phyloP scores from a whole-genome alignment of 53 echinoderm and acorn worm genomes.

The Astropecten irregularis region DNA sequence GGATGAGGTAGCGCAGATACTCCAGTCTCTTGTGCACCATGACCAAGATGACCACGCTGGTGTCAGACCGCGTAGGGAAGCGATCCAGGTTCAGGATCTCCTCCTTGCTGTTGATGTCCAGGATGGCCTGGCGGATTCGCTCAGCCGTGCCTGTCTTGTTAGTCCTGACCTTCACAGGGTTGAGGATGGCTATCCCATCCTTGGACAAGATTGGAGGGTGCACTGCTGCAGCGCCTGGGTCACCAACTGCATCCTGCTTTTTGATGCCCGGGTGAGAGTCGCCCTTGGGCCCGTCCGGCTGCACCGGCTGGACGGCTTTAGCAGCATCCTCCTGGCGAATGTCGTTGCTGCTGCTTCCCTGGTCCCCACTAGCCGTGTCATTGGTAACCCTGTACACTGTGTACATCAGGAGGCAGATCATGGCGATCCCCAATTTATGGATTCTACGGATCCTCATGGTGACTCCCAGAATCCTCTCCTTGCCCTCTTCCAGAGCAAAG shows the following conservation, averaged over 20 bases:
- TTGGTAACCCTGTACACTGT: slow-evolving; percentile 35
- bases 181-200: no score
- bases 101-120: slow-evolving; percentile 84
- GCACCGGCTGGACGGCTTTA: neutral
- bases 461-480: neutral
- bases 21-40: slow-evolving; percentile 96
- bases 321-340: neutral
- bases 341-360: neutral
- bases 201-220: no score
- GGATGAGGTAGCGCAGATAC: slow-evolving; percentile 90
- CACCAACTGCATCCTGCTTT: no score
- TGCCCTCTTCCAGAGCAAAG: neutral
- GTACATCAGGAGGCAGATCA: slow-evolving; percentile 34
- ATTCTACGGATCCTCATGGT: slow-evolving; percentile 21
- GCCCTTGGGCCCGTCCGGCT: no score
- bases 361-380: neutral
- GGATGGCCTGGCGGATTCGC: slow-evolving; percentile 72
- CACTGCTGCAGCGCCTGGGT: no score
- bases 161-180: slow-evolving; percentile 36
- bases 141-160: slow-evolving; percentile 34
- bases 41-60: slow-evolving; percentile 80
- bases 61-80: slow-evolving; percentile 61
- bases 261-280: no score
- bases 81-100: slow-evolving; percentile 67
- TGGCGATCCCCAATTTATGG: slow-evolving; percentile 27